Evolutionary conservation across 2,113 vertebrate genomes (phyloP).

Genomic region (Equus quagga): DNA sequence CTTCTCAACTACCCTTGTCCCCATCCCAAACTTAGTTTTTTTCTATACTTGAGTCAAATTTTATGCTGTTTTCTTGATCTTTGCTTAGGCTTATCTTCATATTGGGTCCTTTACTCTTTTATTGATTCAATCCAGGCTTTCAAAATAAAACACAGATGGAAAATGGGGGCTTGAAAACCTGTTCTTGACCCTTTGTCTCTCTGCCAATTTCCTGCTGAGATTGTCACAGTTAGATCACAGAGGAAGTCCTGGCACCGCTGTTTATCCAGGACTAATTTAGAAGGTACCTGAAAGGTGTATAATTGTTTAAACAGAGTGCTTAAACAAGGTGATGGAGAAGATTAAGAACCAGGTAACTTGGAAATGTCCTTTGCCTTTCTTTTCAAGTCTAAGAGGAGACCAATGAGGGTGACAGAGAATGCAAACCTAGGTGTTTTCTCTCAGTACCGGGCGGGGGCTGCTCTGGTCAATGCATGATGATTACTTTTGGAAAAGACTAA

Average conservation of each 20-base stretch:
- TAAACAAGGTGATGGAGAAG: background rate
- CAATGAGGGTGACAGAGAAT: background rate
- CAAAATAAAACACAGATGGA: slow-evolving; percentile 49
- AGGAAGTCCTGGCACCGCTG: background rate
- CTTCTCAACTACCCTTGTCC: background rate
- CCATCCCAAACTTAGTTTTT: background rate
- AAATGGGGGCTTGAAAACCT: background rate
- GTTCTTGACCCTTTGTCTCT: background rate
- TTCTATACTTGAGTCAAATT: slow-evolving; percentile 11
- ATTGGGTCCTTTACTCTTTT: background rate
- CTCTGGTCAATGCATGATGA: background rate
- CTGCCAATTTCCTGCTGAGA: slow-evolving; percentile 17
- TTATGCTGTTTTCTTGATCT: background rate
- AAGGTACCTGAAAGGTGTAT: background rate
- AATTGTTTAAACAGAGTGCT: slow-evolving; percentile 30
- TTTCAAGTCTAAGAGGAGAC: background rate
- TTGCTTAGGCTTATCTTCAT: slow-evolving; percentile 30
- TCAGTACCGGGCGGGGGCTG: background rate
- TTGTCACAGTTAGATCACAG: background rate
- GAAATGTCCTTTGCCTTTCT: background rate
- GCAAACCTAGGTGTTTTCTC: background rate
- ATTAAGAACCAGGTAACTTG: background rate
- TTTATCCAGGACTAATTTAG: background rate
- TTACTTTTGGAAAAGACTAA: background rate
- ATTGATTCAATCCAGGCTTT: background rate